Evolutionary conservation across 2,113 vertebrate genomes (phyloP).

Genomic region (Oncorhynchus nerka): DNA sequence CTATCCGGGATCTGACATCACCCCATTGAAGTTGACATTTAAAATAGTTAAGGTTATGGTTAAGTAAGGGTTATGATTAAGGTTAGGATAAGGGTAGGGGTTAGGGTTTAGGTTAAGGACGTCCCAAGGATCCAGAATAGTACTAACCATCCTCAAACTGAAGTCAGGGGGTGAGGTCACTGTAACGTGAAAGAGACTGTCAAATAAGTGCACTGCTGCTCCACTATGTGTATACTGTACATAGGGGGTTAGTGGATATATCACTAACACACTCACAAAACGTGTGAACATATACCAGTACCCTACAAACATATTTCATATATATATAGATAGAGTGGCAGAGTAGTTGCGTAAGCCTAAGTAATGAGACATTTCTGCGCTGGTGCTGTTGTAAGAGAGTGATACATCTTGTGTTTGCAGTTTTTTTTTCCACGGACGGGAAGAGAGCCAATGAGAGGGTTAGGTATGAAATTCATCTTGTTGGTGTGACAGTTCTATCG

Average conservation of each 20-base stretch:
- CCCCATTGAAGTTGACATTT: too few species aligned
- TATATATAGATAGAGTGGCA: neutral
- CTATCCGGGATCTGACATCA: neutral
- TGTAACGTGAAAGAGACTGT: neutral
- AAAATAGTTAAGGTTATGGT: too few species aligned
- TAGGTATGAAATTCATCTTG: constrained; percentile 18
- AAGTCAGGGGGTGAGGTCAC: neutral
- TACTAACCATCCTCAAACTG: neutral
- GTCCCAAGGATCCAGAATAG: too few species aligned
- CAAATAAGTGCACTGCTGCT: neutral
- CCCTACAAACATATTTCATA: neutral
- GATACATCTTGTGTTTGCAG: neutral
- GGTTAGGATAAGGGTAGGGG: too few species aligned
- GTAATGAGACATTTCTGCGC: neutral
- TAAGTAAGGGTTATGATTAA: too few species aligned
- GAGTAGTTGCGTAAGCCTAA: neutral
- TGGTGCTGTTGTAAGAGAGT: neutral
- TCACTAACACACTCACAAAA: neutral
- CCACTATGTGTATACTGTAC: too few species aligned
- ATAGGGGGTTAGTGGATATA: neutral
- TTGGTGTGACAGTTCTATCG: constrained; percentile 46
- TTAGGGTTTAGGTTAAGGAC: too few species aligned
- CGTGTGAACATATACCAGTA: neutral
- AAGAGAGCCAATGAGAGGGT: constrained; percentile 11
- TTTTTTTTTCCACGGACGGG: constrained; percentile 19